phyloP scores from a whole-genome alignment of 2,797 vertebrate genomes.

The Diplodus puntazzo region DNA sequence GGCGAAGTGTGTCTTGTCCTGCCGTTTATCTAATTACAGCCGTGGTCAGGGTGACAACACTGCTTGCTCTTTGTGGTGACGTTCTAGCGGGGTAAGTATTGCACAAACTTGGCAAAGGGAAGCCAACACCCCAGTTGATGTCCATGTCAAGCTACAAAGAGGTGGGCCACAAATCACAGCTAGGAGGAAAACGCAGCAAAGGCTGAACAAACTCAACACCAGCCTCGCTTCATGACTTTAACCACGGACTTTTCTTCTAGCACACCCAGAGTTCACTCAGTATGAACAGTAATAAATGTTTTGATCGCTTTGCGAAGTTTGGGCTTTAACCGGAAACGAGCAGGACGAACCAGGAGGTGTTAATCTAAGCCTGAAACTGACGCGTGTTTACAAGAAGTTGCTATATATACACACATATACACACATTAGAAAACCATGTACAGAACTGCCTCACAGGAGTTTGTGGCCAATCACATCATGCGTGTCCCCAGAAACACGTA shows the following conservation, averaged over 20 bases:
- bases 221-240: background rate
- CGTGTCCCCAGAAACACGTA: too few relatives aligned
- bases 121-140: slow-evolving; percentile 30
- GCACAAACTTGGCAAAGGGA: slow-evolving; percentile 37
- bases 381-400: too few relatives aligned
- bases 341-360: too few relatives aligned
- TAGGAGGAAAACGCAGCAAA: slow-evolving; percentile 7
- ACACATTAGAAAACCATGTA: too few relatives aligned
- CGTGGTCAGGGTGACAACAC: slow-evolving; percentile 68
- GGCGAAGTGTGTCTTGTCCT: slow-evolving; percentile 68
- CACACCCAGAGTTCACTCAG: too few relatives aligned
- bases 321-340: too few relatives aligned
- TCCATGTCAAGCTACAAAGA: slow-evolving; percentile 38
- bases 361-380: too few relatives aligned
- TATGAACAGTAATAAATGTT: background rate
- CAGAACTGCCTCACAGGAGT: too few relatives aligned
- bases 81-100: slow-evolving; percentile 44
- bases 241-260: background rate
- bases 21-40: slow-evolving; percentile 80
- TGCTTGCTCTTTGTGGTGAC: slow-evolving; percentile 52
- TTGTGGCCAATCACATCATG: too few relatives aligned
- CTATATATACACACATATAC: too few relatives aligned
- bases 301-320: too few relatives aligned
- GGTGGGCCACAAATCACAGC: slow-evolving; percentile 27
- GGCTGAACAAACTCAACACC: background rate